Evolutionary conservation across 2,888 invertebrate genomes (phyloP), one percentile per base, ranked within the genome.

Genomic region (Tetheella fluctuosa): DNA sequence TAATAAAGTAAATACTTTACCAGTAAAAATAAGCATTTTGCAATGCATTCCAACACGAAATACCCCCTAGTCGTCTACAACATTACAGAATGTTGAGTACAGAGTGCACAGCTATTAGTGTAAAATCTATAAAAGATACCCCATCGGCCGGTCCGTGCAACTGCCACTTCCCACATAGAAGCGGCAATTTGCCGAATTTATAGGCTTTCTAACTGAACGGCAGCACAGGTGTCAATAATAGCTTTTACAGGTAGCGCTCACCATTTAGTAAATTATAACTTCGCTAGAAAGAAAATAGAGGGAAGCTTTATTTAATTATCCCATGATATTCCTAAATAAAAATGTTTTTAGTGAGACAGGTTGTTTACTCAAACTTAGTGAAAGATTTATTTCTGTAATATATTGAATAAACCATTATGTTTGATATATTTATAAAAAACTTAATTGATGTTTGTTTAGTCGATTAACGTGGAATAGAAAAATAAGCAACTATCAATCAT

Each of bases 191-290:
- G 73, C 65, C 67, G 68, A 79, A 88, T 86, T 86, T 88, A 88
- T 86, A 80, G 83, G 76, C 81, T 73, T 81, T 77, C 77, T 76
- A 79, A 77, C 79, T 69, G 77, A 83, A 85, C 76, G 74, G 67
- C 60, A 60, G 76, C 74, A 63, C 88, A 88, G 86, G 86, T 88
- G 88, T 80, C 82, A 79, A 81, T 87, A 88, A 88, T 84, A 76
- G 84, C 77, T 65, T 76, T 73, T 63, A 66, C 71, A 70, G 68
- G 73, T 67, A 68, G 65, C 66, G 61, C 69, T 77, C 71, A 63
- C 73, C 66, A 68, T 65, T 68, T 60, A 72, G 73, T 63, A 70
- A 69, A 73, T 70, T 74, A 69, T 67, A 68, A 59, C 62, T 65
- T 61, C 59, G 42, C 17, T 23, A 13, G 12, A 30, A 23, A 30